Base-by-base conservation (phyloP, 92 coral and sea anemone genomes). In the Porites evermanni region DNA sequence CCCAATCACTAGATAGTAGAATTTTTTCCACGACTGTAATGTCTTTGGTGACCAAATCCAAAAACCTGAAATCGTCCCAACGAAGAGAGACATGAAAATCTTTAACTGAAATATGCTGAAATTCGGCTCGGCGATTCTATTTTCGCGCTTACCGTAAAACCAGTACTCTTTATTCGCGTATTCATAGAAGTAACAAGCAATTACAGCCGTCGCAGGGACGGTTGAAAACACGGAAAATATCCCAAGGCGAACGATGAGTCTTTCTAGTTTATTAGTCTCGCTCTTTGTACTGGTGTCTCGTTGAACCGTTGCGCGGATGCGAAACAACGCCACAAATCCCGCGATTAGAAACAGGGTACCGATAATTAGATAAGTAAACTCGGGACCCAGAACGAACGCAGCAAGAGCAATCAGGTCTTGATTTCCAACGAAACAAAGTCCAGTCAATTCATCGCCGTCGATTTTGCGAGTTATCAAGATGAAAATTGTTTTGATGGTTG, bases 371-470 rank as follows among this genome's bases (percentile, higher is more conserved):
- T 97, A 97, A 18, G 99, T 97, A 93, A 97, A 97, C 95, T 97
- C 98, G 21, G 99, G 99, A 0, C 98, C 99, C 19, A 97, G 91
- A 83, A 97, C 99, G 86, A 97, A 97, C 89, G 97, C 98, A 47
- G 99, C 97, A 56, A 97, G 87, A 16, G 99, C 99, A 56, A 97
- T 96, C 89, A 95, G 92, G 81, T 97, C 99, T 73, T 97, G 98
- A 81, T 95, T 95, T 75, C 99, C 99, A 65, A 97, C 99, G 89
- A 91, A 97, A 84, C 99, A 97, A 29, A 97, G 90, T 52, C 99
- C 99, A 16, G 99, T 97, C 60, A 97, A 89, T 83, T 97, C 99
- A 73, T 97, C 98, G 23, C 99, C 98, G 80, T 97, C 99, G 74
- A 97, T 96, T 89, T 97, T 97, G 14, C 98, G 86, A 71, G 96